These are phyloP conservation scores for Andrena camellia DNA, from an alignment of 2,888 invertebrate species.

Conservation along the genomic window DNA sequence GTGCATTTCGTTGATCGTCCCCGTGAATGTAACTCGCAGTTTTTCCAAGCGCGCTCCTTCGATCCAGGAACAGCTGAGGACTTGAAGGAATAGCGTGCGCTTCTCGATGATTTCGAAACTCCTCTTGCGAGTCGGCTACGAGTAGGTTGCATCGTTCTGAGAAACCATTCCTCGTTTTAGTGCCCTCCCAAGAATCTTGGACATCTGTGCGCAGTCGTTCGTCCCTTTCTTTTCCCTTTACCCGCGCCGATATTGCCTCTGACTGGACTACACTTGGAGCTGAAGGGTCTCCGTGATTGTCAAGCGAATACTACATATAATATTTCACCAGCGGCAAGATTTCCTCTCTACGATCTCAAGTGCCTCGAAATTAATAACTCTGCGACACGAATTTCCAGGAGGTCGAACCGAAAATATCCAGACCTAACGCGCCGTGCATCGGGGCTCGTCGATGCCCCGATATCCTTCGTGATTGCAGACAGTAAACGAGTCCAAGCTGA, in stretches of 20 bases:
- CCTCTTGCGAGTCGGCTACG: background rate
- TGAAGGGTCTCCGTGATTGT: background rate
- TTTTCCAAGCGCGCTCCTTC: conserved; percentile 7
- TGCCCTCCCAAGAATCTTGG: conserved; percentile 10
- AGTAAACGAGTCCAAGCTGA: background rate
- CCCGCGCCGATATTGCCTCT: background rate
- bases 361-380: no score
- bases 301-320: background rate
- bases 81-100: conserved; percentile 16
- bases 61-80: background rate
- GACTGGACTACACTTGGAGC: background rate
- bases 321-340: background rate
- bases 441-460: background rate
- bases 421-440: background rate
- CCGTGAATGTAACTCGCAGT: conserved; percentile 3
- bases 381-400: no score
- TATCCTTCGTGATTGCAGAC: background rate
- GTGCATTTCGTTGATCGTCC: conserved; percentile 45
- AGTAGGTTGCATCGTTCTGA: background rate
- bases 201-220: conserved; percentile 16
- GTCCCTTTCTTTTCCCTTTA: background rate
- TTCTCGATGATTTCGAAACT: conserved; percentile 7
- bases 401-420: background rate
- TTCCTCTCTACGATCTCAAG: background rate
- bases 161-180: conserved; percentile 1